Evolutionary conservation across 2,113 vertebrate genomes (phyloP).

Genomic region (Orcinus orca): DNA sequence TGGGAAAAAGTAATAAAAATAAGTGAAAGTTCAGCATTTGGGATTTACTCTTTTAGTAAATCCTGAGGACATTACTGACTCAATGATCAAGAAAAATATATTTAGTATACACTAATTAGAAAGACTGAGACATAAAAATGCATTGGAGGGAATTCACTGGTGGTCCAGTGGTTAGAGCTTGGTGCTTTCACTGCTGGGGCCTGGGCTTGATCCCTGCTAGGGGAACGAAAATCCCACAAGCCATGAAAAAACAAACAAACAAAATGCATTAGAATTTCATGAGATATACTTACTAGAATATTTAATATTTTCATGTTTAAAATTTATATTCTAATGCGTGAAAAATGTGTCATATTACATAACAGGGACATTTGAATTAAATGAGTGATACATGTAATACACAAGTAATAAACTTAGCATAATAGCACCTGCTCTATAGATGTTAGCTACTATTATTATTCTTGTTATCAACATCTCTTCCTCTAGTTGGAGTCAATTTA

Average conservation of each 20-base stretch:
- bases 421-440: neutral
- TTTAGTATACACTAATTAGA: neutral
- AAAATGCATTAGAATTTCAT: slow-evolving; percentile 3
- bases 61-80: neutral
- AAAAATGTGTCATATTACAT: neutral
- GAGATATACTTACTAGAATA: neutral
- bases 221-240: neutral
- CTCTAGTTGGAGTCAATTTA: neutral
- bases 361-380: neutral
- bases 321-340: neutral
- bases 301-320: slow-evolving; percentile 9
- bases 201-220: neutral
- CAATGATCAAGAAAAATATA: neutral
- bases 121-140: slow-evolving; percentile 13
- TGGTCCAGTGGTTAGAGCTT: neutral
- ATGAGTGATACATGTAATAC: neutral
- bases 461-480: neutral
- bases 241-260: neutral
- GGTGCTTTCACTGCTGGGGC: neutral
- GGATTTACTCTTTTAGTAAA: neutral
- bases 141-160: neutral
- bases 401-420: neutral
- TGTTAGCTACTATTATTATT: neutral
- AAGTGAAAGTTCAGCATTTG: neutral
- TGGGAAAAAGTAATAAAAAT: neutral